phyloP scores from a whole-genome alignment of 2,113 vertebrate genomes.

The Argyrosomus japonicus region DNA sequence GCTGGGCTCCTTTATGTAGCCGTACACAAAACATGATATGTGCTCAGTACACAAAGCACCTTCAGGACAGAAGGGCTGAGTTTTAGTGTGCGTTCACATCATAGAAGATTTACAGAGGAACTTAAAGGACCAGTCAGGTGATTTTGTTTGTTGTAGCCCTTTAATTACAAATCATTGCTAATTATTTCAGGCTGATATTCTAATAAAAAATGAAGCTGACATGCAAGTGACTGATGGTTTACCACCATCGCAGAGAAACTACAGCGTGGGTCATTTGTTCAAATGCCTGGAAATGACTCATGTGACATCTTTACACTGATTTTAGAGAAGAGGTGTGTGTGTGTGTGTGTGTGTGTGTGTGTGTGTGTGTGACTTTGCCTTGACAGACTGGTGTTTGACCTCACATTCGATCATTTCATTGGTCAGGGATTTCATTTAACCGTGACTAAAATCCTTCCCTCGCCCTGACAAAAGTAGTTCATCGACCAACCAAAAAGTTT shows the following conservation, averaged over 20 bases:
- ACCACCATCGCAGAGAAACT: no score
- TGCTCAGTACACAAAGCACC: constrained; percentile 4
- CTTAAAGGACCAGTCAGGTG: not conserved
- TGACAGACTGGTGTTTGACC: not conserved
- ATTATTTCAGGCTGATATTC: not conserved
- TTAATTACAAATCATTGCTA: not conserved
- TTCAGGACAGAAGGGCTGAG: not conserved
- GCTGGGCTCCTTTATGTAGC: not conserved
- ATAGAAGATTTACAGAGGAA: not conserved
- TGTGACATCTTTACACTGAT: not conserved
- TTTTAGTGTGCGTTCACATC: not conserved
- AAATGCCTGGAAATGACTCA: not conserved
- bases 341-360: not conserved
- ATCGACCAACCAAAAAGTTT: not conserved
- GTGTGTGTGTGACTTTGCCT: not conserved
- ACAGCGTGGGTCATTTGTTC: not conserved
- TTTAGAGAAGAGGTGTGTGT: not conserved
- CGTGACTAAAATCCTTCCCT: not conserved
- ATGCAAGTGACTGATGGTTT: not conserved
- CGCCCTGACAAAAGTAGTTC: not conserved
- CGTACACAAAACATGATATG: not conserved
- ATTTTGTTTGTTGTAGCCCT: not conserved
- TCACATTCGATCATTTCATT: not conserved
- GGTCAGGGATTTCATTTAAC: not conserved
- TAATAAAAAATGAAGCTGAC: not conserved